Percentiles rank a stretch among this genome's conserved stretches.
Evolutionary conservation across 2,797 vertebrate species (phyloP).

Genomic region (Cephalopachus bancanus): DNA sequence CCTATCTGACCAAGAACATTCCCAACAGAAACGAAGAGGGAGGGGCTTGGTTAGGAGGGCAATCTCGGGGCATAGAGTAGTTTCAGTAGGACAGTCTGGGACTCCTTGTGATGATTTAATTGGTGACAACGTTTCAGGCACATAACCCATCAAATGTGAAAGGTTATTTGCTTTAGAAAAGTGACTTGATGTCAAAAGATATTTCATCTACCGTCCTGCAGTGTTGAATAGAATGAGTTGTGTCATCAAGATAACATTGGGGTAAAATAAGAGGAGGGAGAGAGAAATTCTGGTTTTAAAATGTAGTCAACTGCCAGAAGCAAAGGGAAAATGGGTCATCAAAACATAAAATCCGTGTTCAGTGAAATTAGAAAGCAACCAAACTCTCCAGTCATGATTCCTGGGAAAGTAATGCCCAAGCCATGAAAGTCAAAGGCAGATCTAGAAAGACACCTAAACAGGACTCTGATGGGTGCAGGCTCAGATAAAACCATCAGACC

Average conservation of each 20-base stretch:
- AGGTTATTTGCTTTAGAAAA: conserved; percentile 38
- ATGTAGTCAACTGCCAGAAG: not conserved
- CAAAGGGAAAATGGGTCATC: not conserved
- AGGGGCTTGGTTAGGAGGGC: not conserved
- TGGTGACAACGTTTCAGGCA: not conserved
- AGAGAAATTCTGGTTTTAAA: conserved; percentile 34
- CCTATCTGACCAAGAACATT: not conserved
- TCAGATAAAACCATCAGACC: not conserved
- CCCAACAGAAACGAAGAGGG: not conserved
- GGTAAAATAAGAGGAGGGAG: not conserved
- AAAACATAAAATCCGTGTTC: conserved; percentile 19
- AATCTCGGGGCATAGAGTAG: not conserved
- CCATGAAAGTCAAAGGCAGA: not conserved
- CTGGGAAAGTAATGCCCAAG: not conserved
- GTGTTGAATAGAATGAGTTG: not conserved
- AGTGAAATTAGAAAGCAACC: not conserved
- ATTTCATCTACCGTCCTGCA: not conserved
- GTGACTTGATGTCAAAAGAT: not conserved
- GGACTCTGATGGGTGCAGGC: not conserved
- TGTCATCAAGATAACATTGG: conserved; percentile 30
- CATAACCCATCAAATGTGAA: not conserved
- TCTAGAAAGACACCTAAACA: not conserved
- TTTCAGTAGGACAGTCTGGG: not conserved
- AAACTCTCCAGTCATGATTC: not conserved
- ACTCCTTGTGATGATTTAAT: not conserved